Evolutionary conservation across 2,797 vertebrate species (phyloP), one percentile per base, ranked within the genome.

Genomic region (Bradypodion pumilum): DNA sequence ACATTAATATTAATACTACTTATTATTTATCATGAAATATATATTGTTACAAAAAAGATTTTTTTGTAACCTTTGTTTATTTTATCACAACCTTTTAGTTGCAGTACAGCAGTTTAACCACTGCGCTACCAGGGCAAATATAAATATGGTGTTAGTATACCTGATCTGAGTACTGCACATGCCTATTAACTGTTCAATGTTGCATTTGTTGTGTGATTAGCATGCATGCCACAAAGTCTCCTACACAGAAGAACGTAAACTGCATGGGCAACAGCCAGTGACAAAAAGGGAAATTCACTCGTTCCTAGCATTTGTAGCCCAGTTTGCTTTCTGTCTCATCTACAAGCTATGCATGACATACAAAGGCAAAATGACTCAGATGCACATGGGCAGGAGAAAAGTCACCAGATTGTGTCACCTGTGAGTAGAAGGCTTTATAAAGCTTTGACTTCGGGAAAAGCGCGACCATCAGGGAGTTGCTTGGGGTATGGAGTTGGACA

Each of bases 391-490:
- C 1, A 3, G 12, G 32, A 60, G 63, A 4, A 56, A n/a, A 27
- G 3, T 52, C 0, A 0, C 56, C 59, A 10, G 9, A 35, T 27
- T 4, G 25, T 5, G 74, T 95, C 92, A 98, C 98, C 97, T 97
- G 96, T 73, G 97, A 97, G 89, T 97, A 98, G 93, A 97, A 98
- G 81, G 95, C 94, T 93, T 96, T 97, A 92, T 98, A 97, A 92
- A 97, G 96, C 94, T 97, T 98, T 29, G 97, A 98, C 90, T 94
- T 97, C 70, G 98, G 97, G 89, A 97, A 97, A 87, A 99, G 95
- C 87, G 96, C 95, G 85, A 99, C 96, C 89, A 97, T 96, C 92
- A 99, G 93, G 82, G 96, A 96, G 86, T 91, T 96, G 88, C 96
- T 96, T 13, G 88, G 80, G 84, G 95, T 95, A 87, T 96, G 97